phyloP scores from a whole-genome alignment of 2,113 vertebrate genomes.

The Elachura formosa region DNA sequence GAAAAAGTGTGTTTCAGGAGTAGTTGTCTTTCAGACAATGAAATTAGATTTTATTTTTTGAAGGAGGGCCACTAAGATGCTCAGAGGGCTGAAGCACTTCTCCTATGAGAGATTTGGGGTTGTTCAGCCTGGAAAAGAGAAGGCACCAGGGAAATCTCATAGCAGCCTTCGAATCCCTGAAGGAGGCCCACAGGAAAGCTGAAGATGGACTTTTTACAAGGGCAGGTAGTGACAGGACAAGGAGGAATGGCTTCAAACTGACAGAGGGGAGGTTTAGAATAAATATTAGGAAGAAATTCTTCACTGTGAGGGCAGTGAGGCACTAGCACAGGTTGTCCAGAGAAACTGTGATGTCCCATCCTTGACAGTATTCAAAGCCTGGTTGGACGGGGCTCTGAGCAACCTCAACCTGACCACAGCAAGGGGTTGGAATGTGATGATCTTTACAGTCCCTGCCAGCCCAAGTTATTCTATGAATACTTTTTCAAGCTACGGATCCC shows the following conservation, averaged over 20 bases:
- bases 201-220: neutral
- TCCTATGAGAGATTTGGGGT: rapidly evolving
- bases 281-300: neutral
- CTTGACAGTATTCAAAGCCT: neutral
- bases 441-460: neutral
- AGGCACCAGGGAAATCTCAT: neutral
- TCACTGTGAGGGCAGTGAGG: neutral
- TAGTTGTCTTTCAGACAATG: neutral
- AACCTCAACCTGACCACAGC: rapidly evolving
- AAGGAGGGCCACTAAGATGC: neutral
- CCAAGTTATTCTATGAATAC: too few relatives aligned
- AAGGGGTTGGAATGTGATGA: neutral
- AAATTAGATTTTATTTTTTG: neutral
- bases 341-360: neutral
- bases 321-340: neutral
- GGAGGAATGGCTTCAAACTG: neutral
- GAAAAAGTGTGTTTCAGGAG: neutral
- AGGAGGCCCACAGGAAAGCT: neutral
- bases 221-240: neutral
- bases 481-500: neutral
- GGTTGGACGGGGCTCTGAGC: neutral
- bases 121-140: neutral
- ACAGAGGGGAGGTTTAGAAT: neutral
- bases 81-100: neutral
- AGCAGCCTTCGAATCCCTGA: neutral